Base-by-base conservation (phyloP, 2,113 vertebrate species). In the Tachuris rubrigastra region DNA sequence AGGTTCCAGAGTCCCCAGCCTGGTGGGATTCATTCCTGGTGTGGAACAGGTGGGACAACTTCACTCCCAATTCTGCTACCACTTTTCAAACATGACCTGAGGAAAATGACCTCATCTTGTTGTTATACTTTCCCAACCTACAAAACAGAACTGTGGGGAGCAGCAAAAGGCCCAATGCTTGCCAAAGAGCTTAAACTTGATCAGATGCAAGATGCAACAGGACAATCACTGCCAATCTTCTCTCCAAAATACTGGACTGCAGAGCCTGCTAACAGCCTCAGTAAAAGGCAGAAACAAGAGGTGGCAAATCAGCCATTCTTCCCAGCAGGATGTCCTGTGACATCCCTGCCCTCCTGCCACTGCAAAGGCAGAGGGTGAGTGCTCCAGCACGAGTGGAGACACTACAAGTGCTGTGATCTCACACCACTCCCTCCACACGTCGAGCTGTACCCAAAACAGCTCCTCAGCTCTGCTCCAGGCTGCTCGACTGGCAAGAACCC, bases 401-500 rank as follows among this genome's bases (percentile, higher is more conserved):
- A 14, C 31, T 24, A 60, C 0, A 3, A 85, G 47, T 17, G 73
- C 39, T 0, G 0, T 33, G 63, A 83, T 67, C 47, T 77, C 87
- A 14, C 28, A 8, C 19, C 0, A 5, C 55, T 47, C 30, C 59
- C 60, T 66, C 46, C 42, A 27, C 1, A 0, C 1, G 1, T 24
- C 0, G 2, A 33, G 60, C 35, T 0, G 0, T 31, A 72, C 55
- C 68, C 12, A 2, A 41, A 84, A 30, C 16, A 0, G 59, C 79
- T 92, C 72, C 90, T 75, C 0, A 0, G 72, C 69, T 75, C 53
- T 10, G 25, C 65, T 94, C 76, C 90, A 89, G 83, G 72, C 83
- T 93, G 86, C 80, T 85, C 5, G 4, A 65, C 76, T 59, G 52
- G 84, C 75, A 93, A 93, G 75, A 90, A 87, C 67, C 78, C 18